Evolutionary conservation across 2,113 vertebrate species (phyloP).

Genomic region (Lamprotornis superbus): DNA sequence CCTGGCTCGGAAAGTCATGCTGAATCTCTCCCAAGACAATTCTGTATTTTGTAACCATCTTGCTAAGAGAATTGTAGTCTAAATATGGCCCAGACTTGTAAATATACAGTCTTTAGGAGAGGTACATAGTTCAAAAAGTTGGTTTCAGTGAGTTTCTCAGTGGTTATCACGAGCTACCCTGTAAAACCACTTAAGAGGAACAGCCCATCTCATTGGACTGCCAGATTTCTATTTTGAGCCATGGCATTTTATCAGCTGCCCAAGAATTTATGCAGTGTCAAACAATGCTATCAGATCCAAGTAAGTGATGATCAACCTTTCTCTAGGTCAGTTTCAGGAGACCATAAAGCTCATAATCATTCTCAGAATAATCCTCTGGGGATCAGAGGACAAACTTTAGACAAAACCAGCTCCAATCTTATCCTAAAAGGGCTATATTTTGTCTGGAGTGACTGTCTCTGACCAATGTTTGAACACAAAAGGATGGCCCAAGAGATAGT

Average conservation of each 20-base stretch:
- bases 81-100: background rate
- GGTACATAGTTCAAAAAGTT: fast-evolving
- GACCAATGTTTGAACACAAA: background rate
- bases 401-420: background rate
- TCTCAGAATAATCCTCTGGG: background rate
- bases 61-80: background rate
- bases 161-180: background rate
- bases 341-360: background rate
- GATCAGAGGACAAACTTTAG: background rate
- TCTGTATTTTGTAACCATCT: background rate
- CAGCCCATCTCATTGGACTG: background rate
- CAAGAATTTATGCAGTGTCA: background rate
- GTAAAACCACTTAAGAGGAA: background rate
- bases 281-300: background rate
- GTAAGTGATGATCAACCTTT: background rate
- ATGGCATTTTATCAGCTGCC: background rate
- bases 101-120: background rate
- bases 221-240: conserved; percentile 10
- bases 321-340: background rate
- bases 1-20: background rate
- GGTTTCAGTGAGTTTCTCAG: background rate
- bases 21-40: background rate
- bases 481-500: background rate
- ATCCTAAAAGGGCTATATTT: background rate
- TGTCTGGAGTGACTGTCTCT: background rate